A percentile compares a stretch with the other conserved stretches of the same genome.
Evolutionary conservation across 2,797 vertebrate genomes (phyloP).

Genomic region (Gymnoscopelus microlampas): DNA sequence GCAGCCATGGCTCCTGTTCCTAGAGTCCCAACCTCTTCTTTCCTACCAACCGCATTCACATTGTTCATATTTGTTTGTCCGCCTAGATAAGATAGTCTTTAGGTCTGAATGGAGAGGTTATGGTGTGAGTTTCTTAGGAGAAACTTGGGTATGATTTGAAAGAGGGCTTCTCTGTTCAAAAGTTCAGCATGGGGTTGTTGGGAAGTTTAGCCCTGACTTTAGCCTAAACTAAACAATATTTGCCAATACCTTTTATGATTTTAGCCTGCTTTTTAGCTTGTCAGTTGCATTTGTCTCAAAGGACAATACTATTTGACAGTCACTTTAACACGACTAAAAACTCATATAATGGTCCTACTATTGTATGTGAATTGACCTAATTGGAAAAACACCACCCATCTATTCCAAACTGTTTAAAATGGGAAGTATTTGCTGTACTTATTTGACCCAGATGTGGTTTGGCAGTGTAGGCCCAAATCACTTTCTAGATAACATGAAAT

Average conservation of each 20-base stretch:
- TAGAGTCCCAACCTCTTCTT: conserved; percentile 21
- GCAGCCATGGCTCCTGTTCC: conserved; percentile 35
- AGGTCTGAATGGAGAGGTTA: conserved; percentile 17
- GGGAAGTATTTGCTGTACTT: conserved; percentile 14
- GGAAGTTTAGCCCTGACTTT: not conserved
- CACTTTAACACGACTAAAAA: not conserved
- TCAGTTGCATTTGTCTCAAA: not conserved
- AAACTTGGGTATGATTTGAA: not conserved
- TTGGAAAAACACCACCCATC: conserved; percentile 17
- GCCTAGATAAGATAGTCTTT: conserved; percentile 33
- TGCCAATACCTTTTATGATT: not conserved
- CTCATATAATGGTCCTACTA: not conserved
- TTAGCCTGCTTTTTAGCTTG: not conserved
- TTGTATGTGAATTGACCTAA: not conserved
- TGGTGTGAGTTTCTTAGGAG: conserved; percentile 3
- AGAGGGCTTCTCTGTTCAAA: not conserved
- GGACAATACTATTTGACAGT: not conserved
- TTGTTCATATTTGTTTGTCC: conserved; percentile 34
- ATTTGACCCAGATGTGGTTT: conserved; percentile 20
- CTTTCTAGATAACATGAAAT: conserved; percentile 29
- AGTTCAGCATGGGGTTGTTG: not conserved
- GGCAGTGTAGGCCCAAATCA: conserved; percentile 23
- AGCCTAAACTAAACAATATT: not conserved
- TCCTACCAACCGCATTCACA: conserved; percentile 33
- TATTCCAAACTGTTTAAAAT: not conserved